Conservation (phyloP, 2,797 vertebrate genomes). For the Fistularia tabacaria region DNA sequence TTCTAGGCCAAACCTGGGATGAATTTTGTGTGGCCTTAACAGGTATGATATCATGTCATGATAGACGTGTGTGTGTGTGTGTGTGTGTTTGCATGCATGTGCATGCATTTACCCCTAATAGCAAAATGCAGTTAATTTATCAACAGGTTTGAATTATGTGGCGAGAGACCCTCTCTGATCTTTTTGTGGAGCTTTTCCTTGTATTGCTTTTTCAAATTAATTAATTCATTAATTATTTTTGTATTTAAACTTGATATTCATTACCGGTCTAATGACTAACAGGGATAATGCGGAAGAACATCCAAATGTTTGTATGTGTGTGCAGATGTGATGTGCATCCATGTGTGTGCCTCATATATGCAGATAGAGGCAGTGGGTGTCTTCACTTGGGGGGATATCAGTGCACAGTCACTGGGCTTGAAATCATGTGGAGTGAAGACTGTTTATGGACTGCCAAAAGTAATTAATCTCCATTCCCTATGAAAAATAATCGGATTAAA, state of each 20-base stretch:
- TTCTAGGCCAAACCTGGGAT: too few relatives aligned
- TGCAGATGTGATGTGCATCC: constrained; percentile 5
- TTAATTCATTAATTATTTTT: too few relatives aligned
- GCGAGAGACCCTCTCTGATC: too few relatives aligned
- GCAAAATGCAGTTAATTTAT: too few relatives aligned
- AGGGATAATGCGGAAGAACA: too few relatives aligned
- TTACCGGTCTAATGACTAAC: too few relatives aligned
- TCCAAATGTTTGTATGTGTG: constrained; percentile 12
- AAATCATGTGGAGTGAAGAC: constrained; percentile 66
- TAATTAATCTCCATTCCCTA: constrained; percentile 70
- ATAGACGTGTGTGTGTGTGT: constrained; percentile 1
- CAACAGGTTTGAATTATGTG: too few relatives aligned
- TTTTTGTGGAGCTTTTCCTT: too few relatives aligned
- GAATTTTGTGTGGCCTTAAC: too few relatives aligned
- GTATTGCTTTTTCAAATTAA: too few relatives aligned
- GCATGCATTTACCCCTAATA: constrained; percentile 4
- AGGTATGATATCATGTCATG: too few relatives aligned
- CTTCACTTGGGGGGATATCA: constrained; percentile 35
- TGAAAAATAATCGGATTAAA: constrained; percentile 74
- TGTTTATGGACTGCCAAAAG: constrained; percentile 75
- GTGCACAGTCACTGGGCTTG: constrained; percentile 50
- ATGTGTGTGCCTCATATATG: constrained; percentile 17
- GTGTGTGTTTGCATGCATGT: background rate
- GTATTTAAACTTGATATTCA: too few relatives aligned
- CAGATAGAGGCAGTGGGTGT: constrained; percentile 18